Evolutionary conservation across 2,113 vertebrate species (phyloP).

Genomic region (Salvelinus sp.): DNA sequence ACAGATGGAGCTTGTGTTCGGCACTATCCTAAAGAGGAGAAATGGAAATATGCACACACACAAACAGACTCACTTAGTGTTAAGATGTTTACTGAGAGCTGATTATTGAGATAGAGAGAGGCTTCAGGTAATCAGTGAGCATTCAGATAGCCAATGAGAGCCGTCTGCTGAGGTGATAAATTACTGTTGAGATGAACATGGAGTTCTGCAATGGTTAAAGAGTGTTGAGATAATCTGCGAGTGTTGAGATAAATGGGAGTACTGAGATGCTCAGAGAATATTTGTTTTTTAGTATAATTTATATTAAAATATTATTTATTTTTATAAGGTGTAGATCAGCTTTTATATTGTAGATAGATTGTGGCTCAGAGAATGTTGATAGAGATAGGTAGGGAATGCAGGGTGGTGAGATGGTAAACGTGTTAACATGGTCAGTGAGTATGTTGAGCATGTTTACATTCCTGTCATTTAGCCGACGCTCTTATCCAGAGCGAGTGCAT

Average conservation of each 20-base stretch:
- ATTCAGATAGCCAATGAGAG: neutral
- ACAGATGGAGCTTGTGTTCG: constrained; percentile 89
- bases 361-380: no score
- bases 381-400: no score
- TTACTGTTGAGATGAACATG: neutral
- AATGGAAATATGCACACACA: neutral
- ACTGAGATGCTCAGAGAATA: neutral
- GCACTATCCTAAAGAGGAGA: constrained; percentile 75
- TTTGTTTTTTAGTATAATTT: no score
- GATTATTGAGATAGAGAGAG: neutral
- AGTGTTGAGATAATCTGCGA: neutral
- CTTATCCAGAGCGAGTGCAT: no score
- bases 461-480: no score
- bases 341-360: no score
- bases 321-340: no score
- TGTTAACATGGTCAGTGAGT: neutral
- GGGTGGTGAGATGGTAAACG: no score
- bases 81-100: neutral
- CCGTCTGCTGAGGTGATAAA: neutral
- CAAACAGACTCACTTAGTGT: neutral
- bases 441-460: neutral
- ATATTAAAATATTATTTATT: no score
- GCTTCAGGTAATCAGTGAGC: neutral
- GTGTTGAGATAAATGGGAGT: no score
- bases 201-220: neutral